These are phyloP conservation scores for Neuroterus valhalla DNA, from an alignment of 1,140 invertebrate species.

Conservation along the genomic window DNA sequence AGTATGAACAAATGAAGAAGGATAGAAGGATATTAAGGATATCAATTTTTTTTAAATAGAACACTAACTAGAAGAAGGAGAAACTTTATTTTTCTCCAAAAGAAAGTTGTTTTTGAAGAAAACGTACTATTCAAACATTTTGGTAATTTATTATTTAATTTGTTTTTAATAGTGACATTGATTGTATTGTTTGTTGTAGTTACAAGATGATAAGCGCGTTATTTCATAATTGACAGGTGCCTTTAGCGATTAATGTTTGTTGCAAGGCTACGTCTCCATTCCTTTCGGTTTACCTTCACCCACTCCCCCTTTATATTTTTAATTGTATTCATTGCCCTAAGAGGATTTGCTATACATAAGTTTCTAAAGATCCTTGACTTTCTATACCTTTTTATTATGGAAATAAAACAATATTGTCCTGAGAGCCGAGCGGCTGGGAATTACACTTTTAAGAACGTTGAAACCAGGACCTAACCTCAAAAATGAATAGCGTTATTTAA, in stretches of 20 bases:
- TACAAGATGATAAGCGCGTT: background rate
- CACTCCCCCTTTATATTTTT: conserved; percentile 14
- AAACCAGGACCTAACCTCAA: too few species aligned
- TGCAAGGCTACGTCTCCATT: conserved; percentile 17
- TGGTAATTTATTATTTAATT: too few species aligned
- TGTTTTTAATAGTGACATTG: background rate
- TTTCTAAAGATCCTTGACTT: conserved; percentile 1
- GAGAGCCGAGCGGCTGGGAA: too few species aligned
- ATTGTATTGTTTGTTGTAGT: background rate
- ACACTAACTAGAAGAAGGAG: too few species aligned
- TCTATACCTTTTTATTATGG: background rate
- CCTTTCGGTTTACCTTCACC: conserved; percentile 28
- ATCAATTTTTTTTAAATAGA: too few species aligned
- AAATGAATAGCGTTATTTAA: too few species aligned
- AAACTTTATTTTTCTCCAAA: too few species aligned
- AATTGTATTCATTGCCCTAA: conserved; percentile 13
- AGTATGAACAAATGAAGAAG: too few species aligned
- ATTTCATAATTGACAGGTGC: conserved; percentile 18
- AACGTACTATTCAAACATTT: too few species aligned
- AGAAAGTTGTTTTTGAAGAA: too few species aligned
- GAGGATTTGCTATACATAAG: background rate
- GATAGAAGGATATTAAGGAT: too few species aligned
- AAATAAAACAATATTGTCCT: background rate
- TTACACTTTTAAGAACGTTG: too few species aligned
- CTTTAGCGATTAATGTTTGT: background rate